Conservation (phyloP, 2,888 invertebrate genomes). For the Scaptomyza flava region DNA sequence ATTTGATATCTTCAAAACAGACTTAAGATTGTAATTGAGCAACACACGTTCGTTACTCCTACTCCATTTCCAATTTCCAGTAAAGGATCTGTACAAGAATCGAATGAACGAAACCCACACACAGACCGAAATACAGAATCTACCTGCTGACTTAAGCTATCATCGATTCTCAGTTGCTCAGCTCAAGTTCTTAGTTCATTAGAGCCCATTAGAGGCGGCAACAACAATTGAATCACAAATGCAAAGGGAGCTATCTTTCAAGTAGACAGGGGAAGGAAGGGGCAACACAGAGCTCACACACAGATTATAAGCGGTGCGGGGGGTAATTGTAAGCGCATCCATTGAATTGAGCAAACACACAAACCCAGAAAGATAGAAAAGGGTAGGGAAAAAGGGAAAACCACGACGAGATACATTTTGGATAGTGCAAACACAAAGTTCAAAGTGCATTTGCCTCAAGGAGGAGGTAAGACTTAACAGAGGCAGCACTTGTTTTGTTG, state of each 20-base stretch:
- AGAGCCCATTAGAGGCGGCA: constrained; percentile 72
- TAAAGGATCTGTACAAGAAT: constrained; percentile 35
- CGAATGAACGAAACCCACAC: constrained; percentile 1
- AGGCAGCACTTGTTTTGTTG: constrained; percentile 63
- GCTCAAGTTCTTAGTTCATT: constrained; percentile 59
- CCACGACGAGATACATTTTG: constrained; percentile 29
- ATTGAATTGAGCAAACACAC: constrained; percentile 61
- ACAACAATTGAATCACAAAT: constrained; percentile 57
- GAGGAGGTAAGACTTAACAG: constrained; percentile 24
- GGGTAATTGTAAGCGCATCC: constrained; percentile 32
- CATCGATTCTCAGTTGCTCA: neutral
- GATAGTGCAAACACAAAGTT: constrained; percentile 52
- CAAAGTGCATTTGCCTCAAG: constrained; percentile 56
- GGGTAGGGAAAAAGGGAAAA: constrained; percentile 43
- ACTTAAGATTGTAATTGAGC: constrained; percentile 34
- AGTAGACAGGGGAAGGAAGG: neutral
- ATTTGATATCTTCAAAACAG: constrained; percentile 8
- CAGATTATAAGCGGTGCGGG: neutral
- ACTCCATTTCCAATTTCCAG: neutral
- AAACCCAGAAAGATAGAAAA: constrained; percentile 26
- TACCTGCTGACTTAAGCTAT: constrained; percentile 46
- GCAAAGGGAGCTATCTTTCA: constrained; percentile 16
- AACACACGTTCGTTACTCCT: neutral
- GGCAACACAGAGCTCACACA: too few relatives aligned
- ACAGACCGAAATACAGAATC: neutral